These are phyloP conservation scores for Drosophila merina DNA, from an alignment of 2,888 invertebrate genomes.

Conservation along the genomic window DNA sequence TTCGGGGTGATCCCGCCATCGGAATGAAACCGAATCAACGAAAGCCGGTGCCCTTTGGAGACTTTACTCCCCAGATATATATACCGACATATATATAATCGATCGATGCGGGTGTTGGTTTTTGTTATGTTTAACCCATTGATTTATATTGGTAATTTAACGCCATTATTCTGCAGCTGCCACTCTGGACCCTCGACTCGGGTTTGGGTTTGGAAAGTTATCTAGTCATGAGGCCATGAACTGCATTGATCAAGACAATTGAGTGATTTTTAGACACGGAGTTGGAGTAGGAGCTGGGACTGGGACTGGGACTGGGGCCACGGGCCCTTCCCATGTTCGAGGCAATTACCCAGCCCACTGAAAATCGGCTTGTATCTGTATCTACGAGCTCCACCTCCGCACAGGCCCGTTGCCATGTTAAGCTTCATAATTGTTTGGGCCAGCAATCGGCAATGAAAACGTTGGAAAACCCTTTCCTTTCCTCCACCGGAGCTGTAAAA, in stretches of 20 bases:
- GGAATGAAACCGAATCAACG: conserved; percentile 47
- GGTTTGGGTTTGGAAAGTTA: conserved; percentile 56
- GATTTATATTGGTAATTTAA: conserved; percentile 77
- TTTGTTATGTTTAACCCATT: conserved; percentile 63
- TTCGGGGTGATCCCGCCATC: conserved; percentile 15
- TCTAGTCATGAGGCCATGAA: conserved; percentile 60
- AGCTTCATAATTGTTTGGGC: conserved; percentile 69
- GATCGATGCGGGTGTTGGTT: conserved; percentile 64
- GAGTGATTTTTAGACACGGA: conserved; percentile 36
- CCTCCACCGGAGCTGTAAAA: conserved; percentile 66
- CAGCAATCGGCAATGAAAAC: conserved; percentile 19
- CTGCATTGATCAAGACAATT: conserved; percentile 69
- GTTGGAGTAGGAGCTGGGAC: neutral
- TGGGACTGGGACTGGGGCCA: conserved; percentile 28
- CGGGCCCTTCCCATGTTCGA: conserved; percentile 36
- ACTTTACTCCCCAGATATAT: conserved; percentile 14
- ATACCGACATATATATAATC: conserved; percentile 1
- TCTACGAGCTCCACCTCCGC: conserved; percentile 20
- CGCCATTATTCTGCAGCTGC: conserved; percentile 69
- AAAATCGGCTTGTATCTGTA: conserved; percentile 20
- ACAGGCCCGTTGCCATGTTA: conserved; percentile 61
- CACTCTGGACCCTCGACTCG: conserved; percentile 19
- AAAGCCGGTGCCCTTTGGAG: conserved; percentile 63
- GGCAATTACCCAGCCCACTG: conserved; percentile 50
- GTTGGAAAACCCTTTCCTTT: conserved; percentile 42